phyloP scores from a whole-genome alignment of 2,797 vertebrate genomes.

The Cynodonichthys magdalenae region DNA sequence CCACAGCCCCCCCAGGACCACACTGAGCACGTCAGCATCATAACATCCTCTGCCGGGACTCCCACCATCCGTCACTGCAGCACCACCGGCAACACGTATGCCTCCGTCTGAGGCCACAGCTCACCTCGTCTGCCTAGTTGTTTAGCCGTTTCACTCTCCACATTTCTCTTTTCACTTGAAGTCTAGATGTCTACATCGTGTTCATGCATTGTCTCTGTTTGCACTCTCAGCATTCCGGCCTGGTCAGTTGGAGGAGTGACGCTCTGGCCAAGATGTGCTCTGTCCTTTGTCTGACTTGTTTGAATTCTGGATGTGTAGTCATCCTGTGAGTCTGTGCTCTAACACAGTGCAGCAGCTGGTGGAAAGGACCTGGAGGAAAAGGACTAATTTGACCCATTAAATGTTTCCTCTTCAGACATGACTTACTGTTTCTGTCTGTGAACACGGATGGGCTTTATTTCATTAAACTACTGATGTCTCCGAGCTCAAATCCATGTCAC shows the following conservation, averaged over 20 bases:
- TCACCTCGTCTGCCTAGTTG: conserved; percentile 19
- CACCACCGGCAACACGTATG: conserved; percentile 93
- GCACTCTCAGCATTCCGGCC: conserved; percentile 39
- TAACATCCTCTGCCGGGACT: conserved; percentile 80
- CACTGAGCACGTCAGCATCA: conserved; percentile 92
- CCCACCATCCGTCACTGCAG: conserved; percentile 97
- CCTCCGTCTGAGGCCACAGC: conserved; percentile 86
- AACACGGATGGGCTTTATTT: conserved; percentile 36
- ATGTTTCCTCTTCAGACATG: conserved; percentile 40
- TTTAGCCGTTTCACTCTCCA: conserved; percentile 41
- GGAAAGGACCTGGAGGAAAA: conserved; percentile 49
- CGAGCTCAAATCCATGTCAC: conserved; percentile 81
- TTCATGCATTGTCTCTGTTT: conserved; percentile 63
- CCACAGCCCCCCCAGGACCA: conserved; percentile 80
- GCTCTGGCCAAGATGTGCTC: conserved; percentile 53
- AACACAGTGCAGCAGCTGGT: conserved; percentile 43
- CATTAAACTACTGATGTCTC: conserved; percentile 69
- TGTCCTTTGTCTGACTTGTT: conserved; percentile 60
- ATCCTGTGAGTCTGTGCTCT: conserved; percentile 53
- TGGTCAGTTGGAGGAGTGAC: conserved; percentile 38
- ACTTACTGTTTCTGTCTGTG: conserved; percentile 39
- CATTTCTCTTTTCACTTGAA: conserved; percentile 39
- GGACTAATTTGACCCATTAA: conserved; percentile 50
- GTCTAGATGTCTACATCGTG: conserved; percentile 55
- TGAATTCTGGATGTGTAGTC: conserved; percentile 63